These are phyloP conservation scores for Diachasmimorpha longicaudata DNA, from an alignment of 1,140 invertebrate species.

Conservation along the genomic window DNA sequence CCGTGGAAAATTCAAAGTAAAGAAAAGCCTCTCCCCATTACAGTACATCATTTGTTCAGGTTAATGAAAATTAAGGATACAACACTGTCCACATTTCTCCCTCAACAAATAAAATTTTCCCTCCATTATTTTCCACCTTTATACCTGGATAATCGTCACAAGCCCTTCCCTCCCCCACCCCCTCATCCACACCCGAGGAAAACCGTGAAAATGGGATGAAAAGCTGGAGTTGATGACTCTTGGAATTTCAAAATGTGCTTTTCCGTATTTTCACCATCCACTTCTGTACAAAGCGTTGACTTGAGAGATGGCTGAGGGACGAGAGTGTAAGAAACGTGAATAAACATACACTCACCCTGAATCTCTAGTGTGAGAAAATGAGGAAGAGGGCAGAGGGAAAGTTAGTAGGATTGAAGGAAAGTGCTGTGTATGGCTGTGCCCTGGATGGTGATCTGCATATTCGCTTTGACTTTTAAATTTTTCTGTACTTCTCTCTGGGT, in stretches of 20 bases:
- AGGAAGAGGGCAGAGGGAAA: not conserved
- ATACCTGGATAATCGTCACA: not conserved
- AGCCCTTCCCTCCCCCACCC: too few relatives aligned
- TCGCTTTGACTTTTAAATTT: conserved; percentile 10
- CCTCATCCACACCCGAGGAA: not conserved
- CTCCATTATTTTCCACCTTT: not conserved
- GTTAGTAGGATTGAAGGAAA: conserved; percentile 2
- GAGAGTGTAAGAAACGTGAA: not conserved
- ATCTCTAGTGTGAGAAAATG: not conserved
- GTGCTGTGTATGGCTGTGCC: not conserved
- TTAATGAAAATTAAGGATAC: not conserved
- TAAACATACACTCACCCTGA: not conserved
- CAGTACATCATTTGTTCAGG: not conserved
- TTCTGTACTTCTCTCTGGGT: not conserved
- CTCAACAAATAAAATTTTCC: not conserved
- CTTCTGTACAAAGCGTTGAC: not conserved
- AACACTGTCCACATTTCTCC: not conserved
- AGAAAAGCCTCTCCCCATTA: not conserved
- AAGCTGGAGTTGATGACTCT: not conserved
- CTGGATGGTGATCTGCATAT: conserved; percentile 6
- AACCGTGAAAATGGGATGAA: not conserved
- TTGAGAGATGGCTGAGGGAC: not conserved
- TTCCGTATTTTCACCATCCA: not conserved
- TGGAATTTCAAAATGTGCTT: conserved; percentile 7
- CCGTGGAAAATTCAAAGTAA: too few relatives aligned